Evolutionary conservation across 2,888 invertebrate species (phyloP).

Genomic region (Cordylochernes scorpioides): DNA sequence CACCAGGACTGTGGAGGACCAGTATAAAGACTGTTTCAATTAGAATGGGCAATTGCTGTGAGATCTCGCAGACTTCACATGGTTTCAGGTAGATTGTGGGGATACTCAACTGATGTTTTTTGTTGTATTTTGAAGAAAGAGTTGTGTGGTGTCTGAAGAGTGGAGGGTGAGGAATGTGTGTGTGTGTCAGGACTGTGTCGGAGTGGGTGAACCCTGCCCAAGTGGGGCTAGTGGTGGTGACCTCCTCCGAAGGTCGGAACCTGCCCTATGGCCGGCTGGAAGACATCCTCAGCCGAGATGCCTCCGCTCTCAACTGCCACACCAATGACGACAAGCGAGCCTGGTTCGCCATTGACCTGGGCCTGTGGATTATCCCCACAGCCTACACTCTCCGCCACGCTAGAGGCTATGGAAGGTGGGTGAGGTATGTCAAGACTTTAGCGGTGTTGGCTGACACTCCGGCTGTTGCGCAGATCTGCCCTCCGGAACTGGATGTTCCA

Average conservation of each 20-base stretch:
- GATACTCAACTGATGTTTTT: too few species aligned
- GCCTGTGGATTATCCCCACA: slow-evolving; percentile 59
- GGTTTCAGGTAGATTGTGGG: too few species aligned
- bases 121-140: too few species aligned
- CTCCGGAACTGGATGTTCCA: slow-evolving; percentile 87
- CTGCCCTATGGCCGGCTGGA: slow-evolving; percentile 84
- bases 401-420: slow-evolving; percentile 48
- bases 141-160: too few species aligned
- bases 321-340: slow-evolving; percentile 82
- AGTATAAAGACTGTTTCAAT: too few species aligned
- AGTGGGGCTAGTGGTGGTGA: slow-evolving; percentile 68
- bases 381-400: slow-evolving; percentile 83
- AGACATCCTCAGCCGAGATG: slow-evolving; percentile 69
- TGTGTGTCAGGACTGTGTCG: slow-evolving; percentile 17
- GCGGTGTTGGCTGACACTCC: too few species aligned
- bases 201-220: slow-evolving; percentile 35
- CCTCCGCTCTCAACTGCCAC: slow-evolving; percentile 83
- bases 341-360: slow-evolving; percentile 83
- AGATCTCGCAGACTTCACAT: too few species aligned
- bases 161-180: too few species aligned
- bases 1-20: too few species aligned
- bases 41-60: too few species aligned
- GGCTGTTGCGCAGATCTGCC: slow-evolving; percentile 49
- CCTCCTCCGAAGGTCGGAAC: slow-evolving; percentile 74
- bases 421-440: too few species aligned